Evolutionary conservation across 2,888 invertebrate genomes (phyloP), one percentile per base, ranked within the genome.

Genomic region (Liposcelis brunnea): DNA sequence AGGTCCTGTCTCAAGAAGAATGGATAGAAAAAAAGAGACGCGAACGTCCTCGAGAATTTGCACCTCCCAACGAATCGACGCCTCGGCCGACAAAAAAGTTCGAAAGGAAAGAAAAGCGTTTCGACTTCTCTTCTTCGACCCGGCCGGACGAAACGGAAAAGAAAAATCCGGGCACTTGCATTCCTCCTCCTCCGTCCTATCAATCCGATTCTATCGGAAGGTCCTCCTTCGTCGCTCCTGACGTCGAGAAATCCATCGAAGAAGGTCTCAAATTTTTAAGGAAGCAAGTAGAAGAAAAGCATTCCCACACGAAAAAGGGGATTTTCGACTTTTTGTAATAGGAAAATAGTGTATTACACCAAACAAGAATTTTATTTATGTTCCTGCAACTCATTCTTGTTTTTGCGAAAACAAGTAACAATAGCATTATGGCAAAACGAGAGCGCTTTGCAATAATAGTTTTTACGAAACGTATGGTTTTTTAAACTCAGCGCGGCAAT

Each of bases 11-110:
- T 0, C 83, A 84, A 65, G 77, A 80, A 57, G 80, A 82, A 61
- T 84, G 82, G 73, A 70, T 81, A 6, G 71, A 78, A 50, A 77
- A 80, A 55, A 75, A 83, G 58, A 70, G 91, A 51, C 65, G 66
- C 44, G 78, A 82, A 56, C 69, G 90, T 51, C 65, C 68, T 18
- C 57, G 69, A 1, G 86, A 89, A 60, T 91, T 91, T 64, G 89
- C 84, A 1, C 90, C 90, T 3, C 70, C 71, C 1, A 42, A 34
- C 11, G 16, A 43, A 11, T 47, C 42, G n/a, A 44, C 50, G 14
- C 37, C 37, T 36, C 53, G 21, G 33, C 2, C 10, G 42, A 4
- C 7, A 31, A 31, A 16, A 31, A 15, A 14, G 37, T 14, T 1
- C 19, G 31, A 34, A 5, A 26, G 11, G 14, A 16, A 36, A 11